phyloP scores from a whole-genome alignment of 1,140 invertebrate genomes.

The Bombus confusus region DNA sequence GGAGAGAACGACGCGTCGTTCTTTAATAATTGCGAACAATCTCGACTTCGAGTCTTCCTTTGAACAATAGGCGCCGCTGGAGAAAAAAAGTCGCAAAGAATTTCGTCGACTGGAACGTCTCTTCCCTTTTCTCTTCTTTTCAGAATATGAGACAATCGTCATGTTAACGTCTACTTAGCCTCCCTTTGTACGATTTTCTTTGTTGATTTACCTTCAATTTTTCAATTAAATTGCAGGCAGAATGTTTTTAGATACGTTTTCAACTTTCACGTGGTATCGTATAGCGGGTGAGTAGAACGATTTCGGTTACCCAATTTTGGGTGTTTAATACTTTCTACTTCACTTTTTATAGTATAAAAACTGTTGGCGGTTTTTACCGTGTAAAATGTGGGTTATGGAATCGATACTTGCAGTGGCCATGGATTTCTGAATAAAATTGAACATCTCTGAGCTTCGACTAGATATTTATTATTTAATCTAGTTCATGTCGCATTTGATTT shows the following conservation, averaged over 20 bases:
- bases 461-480: no score
- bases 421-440: neutral
- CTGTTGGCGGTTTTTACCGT: neutral
- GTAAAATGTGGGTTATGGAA: no score
- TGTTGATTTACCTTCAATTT: neutral
- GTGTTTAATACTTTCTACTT: neutral
- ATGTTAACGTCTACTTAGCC: neutral
- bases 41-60: neutral
- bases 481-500: no score
- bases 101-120: constrained; percentile 10
- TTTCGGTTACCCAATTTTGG: neutral
- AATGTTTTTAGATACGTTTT: neutral
- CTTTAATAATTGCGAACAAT: constrained; percentile 12
- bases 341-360: no score
- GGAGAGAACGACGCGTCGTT: neutral
- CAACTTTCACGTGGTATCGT: neutral
- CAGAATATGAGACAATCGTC: neutral
- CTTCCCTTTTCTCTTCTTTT: neutral
- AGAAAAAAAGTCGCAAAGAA: neutral
- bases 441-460: neutral
- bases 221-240: neutral
- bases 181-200: neutral
- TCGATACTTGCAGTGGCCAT: no score
- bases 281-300: neutral
- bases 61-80: neutral